Evolutionary conservation across 2,113 vertebrate genomes (phyloP).

Genomic region (Laterallus jamaicensis): DNA sequence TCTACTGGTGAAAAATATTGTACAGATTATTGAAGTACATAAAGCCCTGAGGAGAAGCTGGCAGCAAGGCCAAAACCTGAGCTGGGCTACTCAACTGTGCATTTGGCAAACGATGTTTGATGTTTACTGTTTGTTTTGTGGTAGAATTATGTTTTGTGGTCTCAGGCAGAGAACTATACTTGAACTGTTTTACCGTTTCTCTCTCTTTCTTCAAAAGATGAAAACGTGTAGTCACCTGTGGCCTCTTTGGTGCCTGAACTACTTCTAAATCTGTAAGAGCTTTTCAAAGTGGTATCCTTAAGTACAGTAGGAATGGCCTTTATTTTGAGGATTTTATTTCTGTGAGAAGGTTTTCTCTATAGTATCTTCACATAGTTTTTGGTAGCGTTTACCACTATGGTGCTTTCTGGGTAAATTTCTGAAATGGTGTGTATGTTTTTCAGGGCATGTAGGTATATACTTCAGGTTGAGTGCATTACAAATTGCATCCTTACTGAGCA

Average conservation of each 20-base stretch:
- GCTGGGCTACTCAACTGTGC: background rate
- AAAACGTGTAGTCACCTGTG: background rate
- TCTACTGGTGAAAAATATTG: background rate
- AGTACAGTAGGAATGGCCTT: background rate
- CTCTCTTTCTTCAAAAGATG: background rate
- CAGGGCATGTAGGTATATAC: background rate
- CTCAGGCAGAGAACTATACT: background rate
- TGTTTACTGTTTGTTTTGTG: background rate
- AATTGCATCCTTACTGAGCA: background rate
- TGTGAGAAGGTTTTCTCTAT: background rate
- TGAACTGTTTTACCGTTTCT: background rate
- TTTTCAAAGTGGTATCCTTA: background rate
- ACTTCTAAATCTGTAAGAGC: background rate
- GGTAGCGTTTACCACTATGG: background rate
- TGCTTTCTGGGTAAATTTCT: background rate
- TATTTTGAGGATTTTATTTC: background rate
- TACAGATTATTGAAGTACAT: background rate
- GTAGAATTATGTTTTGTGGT: background rate
- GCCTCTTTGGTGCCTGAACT: background rate
- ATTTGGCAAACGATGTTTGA: constrained; percentile 2
- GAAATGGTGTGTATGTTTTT: background rate
- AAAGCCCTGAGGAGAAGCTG: background rate
- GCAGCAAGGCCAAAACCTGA: background rate
- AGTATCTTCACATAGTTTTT: background rate
- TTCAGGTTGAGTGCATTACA: background rate